Conservation (phyloP, 2,113 vertebrate species). For the Nycticryphes semicollaris region DNA sequence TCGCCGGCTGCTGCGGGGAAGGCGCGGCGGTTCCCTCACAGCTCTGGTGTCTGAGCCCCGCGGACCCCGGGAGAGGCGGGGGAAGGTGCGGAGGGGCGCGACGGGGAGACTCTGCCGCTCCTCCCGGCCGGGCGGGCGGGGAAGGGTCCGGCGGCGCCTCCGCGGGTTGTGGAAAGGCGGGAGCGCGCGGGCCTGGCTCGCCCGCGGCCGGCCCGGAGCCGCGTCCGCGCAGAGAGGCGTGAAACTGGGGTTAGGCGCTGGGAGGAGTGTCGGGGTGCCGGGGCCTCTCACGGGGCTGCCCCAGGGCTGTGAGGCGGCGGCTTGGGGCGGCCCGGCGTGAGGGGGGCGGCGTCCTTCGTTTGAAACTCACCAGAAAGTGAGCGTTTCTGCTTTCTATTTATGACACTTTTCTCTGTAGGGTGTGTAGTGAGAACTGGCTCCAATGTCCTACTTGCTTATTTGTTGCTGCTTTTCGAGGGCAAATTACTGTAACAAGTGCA, state of each 20-base stretch:
- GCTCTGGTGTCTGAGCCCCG: too few relatives aligned
- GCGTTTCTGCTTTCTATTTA: accelerated
- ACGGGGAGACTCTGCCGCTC: too few relatives aligned
- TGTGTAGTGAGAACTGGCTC: background rate
- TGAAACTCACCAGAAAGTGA: background rate
- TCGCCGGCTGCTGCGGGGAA: background rate
- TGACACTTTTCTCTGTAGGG: background rate
- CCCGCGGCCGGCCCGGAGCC: background rate
- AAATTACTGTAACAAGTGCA: background rate
- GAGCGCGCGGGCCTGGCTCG: accelerated
- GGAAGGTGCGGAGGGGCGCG: too few relatives aligned
- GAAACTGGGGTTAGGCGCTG: accelerated
- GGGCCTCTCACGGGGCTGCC: too few relatives aligned
- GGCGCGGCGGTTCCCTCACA: background rate
- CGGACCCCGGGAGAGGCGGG: too few relatives aligned
- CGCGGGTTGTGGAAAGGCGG: too few relatives aligned
- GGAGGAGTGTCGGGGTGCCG: background rate
- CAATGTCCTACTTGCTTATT: background rate
- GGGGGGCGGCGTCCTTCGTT: accelerated
- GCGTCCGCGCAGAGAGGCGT: background rate
- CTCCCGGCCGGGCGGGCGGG: background rate
- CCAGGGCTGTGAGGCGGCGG: background rate
- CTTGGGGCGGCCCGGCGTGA: too few relatives aligned
- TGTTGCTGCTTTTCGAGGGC: background rate
- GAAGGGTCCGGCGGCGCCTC: background rate